These are phyloP conservation scores for Planiliza haematocheilus DNA, from an alignment of 2,113 vertebrate species.

Conservation along the genomic window DNA sequence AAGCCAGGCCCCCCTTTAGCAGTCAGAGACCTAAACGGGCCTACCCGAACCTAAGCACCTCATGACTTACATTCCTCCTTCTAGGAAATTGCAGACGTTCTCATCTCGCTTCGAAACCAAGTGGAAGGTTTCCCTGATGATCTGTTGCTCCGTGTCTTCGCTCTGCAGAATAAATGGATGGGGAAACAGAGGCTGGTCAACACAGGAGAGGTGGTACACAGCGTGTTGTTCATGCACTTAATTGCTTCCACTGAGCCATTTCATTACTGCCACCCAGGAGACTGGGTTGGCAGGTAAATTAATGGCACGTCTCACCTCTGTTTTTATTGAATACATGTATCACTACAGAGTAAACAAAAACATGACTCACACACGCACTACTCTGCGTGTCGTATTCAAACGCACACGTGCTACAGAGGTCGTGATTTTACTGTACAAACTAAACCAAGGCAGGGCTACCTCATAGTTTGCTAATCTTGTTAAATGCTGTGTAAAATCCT, in stretches of 20 bases:
- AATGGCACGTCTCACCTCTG: neutral
- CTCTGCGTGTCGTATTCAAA: constrained; percentile 38
- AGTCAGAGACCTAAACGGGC: constrained; percentile 3
- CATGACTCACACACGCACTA: constrained; percentile 2
- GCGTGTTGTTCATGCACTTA: constrained; percentile 1
- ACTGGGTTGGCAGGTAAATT: constrained; percentile 8
- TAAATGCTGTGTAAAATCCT: too few species aligned
- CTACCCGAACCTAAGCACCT: neutral
- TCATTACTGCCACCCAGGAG: constrained; percentile 1
- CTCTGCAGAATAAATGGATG: constrained; percentile 82
- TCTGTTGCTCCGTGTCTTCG: constrained; percentile 99
- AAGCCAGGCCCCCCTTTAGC: neutral
- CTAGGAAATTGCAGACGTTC: constrained; percentile 98
- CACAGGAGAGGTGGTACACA: constrained; percentile 6
- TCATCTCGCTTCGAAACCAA: constrained; percentile 98
- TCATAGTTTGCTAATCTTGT: constrained; percentile 26
- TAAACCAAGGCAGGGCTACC: constrained; percentile 1
- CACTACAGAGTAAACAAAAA: constrained; percentile 6
- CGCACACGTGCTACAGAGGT: constrained; percentile 23
- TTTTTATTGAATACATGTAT: neutral
- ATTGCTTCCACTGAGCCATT: constrained; percentile 19
- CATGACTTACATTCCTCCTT: constrained; percentile 96
- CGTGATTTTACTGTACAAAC: constrained; percentile 15
- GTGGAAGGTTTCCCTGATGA: constrained; percentile 99
- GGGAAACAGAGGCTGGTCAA: constrained; percentile 22